Evolutionary conservation across 2,797 vertebrate species (phyloP).

Genomic region (Podargus strigoides): DNA sequence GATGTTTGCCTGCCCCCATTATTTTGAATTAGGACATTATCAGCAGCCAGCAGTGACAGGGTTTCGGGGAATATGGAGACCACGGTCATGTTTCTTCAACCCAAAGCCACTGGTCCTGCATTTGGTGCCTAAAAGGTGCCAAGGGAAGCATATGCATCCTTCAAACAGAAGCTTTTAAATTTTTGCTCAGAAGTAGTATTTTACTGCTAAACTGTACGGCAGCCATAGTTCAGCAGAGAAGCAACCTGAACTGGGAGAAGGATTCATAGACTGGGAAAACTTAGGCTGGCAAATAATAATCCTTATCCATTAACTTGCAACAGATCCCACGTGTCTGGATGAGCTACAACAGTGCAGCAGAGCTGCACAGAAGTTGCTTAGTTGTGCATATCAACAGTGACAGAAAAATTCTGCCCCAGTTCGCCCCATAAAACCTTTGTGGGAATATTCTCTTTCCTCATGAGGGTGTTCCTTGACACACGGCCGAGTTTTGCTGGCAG

Average conservation of each 20-base stretch:
- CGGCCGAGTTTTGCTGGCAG: neutral
- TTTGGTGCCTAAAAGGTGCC: neutral
- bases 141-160: neutral
- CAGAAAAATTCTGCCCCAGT: conserved; percentile 4
- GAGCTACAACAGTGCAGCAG: neutral
- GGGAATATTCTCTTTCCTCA: neutral
- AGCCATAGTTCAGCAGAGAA: neutral
- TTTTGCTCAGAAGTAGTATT: neutral
- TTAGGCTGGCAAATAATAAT: neutral
- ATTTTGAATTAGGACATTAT: neutral
- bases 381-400: neutral
- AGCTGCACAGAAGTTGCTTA: neutral
- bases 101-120: neutral
- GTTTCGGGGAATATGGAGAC: neutral
- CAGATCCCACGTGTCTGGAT: neutral
- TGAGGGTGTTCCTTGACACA: neutral
- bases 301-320: neutral
- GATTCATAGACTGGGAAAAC: neutral
- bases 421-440: neutral
- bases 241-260: neutral
- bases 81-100: neutral
- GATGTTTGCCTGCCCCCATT: neutral
- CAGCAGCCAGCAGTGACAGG: neutral
- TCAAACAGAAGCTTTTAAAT: neutral
- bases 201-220: neutral